Base-by-base conservation (phyloP, 2,888 invertebrate species). In the Drosophila aldrichi region DNA sequence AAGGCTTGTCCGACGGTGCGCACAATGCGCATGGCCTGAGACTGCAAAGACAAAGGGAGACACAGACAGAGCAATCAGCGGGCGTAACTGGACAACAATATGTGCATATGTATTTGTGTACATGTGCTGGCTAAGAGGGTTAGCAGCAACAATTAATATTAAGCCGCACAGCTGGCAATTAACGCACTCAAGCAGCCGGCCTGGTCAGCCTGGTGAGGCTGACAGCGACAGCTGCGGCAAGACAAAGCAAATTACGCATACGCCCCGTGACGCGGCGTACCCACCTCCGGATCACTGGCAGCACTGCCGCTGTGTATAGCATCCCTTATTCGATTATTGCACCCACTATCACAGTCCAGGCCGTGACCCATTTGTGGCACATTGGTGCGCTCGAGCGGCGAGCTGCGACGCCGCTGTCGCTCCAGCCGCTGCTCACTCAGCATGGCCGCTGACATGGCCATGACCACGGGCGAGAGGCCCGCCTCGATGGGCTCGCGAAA, bases 1-100 rank as follows among this genome's bases (percentile, higher is more conserved):
- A 99, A 99, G 41, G 99, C 99, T 94, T 99, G 99, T 52, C 99
- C 99, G 82, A 99, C 98, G 9, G 99, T 99, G 90, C 99, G 96
- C 72, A 99, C 99, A 85, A 99, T 97, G 85, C 97, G 95, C 98
- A 99, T 98, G 38, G 99, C 99, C 94, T 99, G 98, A 93, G 97
- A 98, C 99, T 99, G 95, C 16, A 93, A 73, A 70, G 14, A 89
- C 34, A 66, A 63, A 41, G 46, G 38, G 62, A 75, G 58, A 64
- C 2, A 20, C 34, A 8, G 29, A 64, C 1, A 32, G 3, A 32
- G 41, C 58, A 25, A 43, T 41, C 20, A 70, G 18, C 18, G 32
- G n/a, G 20, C 4, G 16, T 48, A n/a, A 32, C 57, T 14, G 25
- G 32, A 46, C 40, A 73, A 20, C 52, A 49, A 49, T 49, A 32